These are phyloP conservation scores for Eumacrocentrus americanus DNA, from an alignment of 2,888 invertebrate species.

Conservation along the genomic window DNA sequence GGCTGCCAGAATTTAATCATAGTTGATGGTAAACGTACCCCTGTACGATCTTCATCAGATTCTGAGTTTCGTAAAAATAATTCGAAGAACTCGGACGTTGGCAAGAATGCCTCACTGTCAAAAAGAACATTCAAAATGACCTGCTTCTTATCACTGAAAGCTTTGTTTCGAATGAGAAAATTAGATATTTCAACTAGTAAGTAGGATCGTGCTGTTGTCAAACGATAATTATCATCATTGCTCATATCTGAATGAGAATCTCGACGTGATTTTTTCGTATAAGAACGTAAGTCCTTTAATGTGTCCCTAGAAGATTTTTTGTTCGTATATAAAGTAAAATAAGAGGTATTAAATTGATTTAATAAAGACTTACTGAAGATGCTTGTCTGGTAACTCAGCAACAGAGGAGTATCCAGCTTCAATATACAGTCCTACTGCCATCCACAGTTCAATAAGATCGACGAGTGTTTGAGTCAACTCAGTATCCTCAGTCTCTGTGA, in stretches of 20 bases:
- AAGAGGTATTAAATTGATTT: not conserved
- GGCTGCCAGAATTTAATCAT: slow-evolving; percentile 63
- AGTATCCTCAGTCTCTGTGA: slow-evolving; percentile 42
- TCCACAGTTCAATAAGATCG: slow-evolving; percentile 54
- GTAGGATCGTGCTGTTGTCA: slow-evolving; percentile 40
- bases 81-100: slow-evolving; percentile 45
- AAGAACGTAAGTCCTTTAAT: slow-evolving; percentile 41
- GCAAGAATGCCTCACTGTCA: slow-evolving; percentile 53
- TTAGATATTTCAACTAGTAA: slow-evolving; percentile 49
- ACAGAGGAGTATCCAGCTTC: slow-evolving; percentile 45
- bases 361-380: slow-evolving; percentile 44
- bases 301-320: slow-evolving; percentile 36
- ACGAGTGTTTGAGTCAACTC: slow-evolving; percentile 36
- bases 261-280: not conserved
- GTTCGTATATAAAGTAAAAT: not conserved
- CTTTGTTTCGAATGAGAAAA: slow-evolving; percentile 42
- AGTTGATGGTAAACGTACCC: slow-evolving; percentile 43
- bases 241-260: slow-evolving; percentile 19
- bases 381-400: slow-evolving; percentile 46
- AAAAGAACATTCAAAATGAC: slow-evolving; percentile 47
- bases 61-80: slow-evolving; percentile 41
- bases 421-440: slow-evolving; percentile 50
- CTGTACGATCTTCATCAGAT: slow-evolving; percentile 15
- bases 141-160: slow-evolving; percentile 39
- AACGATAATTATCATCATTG: slow-evolving; percentile 37